Evolutionary conservation across 2,797 vertebrate species (phyloP), one percentile per base, ranked within the genome.

Genomic region (Cygnus olor): DNA sequence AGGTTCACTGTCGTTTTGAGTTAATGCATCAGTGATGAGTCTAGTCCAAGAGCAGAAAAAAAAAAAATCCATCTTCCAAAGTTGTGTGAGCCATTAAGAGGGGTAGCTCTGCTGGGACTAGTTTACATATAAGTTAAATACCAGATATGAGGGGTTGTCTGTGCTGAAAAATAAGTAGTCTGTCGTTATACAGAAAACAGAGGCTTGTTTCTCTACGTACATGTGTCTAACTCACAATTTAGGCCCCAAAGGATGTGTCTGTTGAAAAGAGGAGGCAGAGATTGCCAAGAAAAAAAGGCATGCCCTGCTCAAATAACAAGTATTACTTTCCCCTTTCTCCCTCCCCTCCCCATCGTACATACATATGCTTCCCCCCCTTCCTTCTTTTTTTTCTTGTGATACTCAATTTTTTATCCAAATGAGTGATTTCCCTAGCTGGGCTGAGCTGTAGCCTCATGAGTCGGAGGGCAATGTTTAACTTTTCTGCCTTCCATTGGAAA

Each of bases 111-210:
- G 91, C 78, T 85, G 95, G 97, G 97, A 96, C 87, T 90, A 88
- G 95, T 93, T 97, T 83, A 94, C 92, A 78, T 94, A 13, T 94
- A 96, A 97, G 95, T 96, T 94, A 94, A 97, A 96, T 95, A 96
- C 91, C 96, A 97, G 96, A 91, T 94, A 96, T 45, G 19, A 63
- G 91, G 94, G 88, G 78, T 96, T 97, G 91, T 95, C 92, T 96
- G 51, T 88, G 13, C 89, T 94, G 96, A 94, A 96, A 97, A 97
- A 96, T 95, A 91, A 96, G 93, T 94, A 81, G 53, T 80, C 95
- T 97, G 93, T 87, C 91, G 19, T 97, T 97, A 96, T 96, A 95
- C 95, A 96, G 95, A 97, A 98, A 97, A 97, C 97, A 98, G 98
- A 98, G 97, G 84, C 85, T 96, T 1, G 32, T 94, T 97, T 97